Evolutionary conservation across 2,797 vertebrate species (phyloP), one percentile per base, ranked within the genome.

Genomic region (Hypotaenidia okinawae): DNA sequence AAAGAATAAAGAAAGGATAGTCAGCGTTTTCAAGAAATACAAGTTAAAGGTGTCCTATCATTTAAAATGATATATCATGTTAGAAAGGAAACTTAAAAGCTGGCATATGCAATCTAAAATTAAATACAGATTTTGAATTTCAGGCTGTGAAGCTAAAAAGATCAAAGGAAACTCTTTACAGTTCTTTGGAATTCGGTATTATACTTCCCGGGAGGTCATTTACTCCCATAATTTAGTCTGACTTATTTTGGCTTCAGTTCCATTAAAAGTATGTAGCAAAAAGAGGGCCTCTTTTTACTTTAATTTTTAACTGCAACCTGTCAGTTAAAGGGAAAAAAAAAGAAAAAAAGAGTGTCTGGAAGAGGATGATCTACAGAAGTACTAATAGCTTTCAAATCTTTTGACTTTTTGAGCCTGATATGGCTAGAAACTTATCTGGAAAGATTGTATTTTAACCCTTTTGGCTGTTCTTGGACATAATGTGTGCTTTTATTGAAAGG

Each of bases 61-160:
- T 97, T 98, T 98, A 97, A 98, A 98, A 97, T 97, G 97, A 98
- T 98, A 96, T 97, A 97, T 97, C 96, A 96, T 97, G 97, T 97
- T 97, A 96, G 96, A 97, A 97, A 97, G 97, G 97, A 98, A 98
- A 98, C 97, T 97, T 97, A 97, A 98, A 98, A 98, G 97, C 97
- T 97, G 86, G 96, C 97, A 97, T 97, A 97, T 98, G 97, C 97
- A 97, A 97, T 98, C 96, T 98, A 98, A 98, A 98, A 98, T 98
- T 98, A 98, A 98, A 98, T 97, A 97, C 97, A 97, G 97, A 98
- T 97, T 98, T 98, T 98, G 96, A 98, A 98, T 98, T 98, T 98
- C 97, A 98, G 96, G 88, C 97, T 97, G 95, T 95, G 91, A 98
- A 98, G 97, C 97, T 98, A 97, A 98, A 98, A 97, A 98, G 97